phyloP scores from a whole-genome alignment of 2,113 vertebrate species.

The Pimephales promelas region DNA sequence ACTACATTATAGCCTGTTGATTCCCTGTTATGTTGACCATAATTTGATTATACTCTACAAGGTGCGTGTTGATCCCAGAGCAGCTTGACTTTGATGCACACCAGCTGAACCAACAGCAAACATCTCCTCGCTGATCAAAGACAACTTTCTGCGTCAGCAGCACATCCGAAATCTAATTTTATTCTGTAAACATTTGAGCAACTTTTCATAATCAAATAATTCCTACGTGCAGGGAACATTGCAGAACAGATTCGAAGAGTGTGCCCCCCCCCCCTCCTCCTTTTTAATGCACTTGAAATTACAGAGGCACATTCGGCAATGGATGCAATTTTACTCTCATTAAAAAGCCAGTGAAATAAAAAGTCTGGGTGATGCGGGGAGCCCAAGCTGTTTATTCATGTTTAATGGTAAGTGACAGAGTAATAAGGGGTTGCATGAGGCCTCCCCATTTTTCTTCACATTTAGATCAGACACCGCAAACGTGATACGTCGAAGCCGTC shows the following conservation, averaged over 20 bases:
- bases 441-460: slow-evolving; percentile 39
- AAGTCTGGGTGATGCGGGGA: slow-evolving; percentile 46
- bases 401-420: slow-evolving; percentile 61
- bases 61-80: not conserved
- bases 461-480: slow-evolving; percentile 53
- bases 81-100: slow-evolving; percentile 12
- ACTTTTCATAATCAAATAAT: slow-evolving; percentile 56
- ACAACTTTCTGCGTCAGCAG: slow-evolving; percentile 45
- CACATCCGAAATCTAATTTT: slow-evolving; percentile 45
- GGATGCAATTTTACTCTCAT: slow-evolving; percentile 60
- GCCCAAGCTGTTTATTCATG: slow-evolving; percentile 59
- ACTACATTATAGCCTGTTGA: not conserved
- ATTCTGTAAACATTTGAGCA: slow-evolving; percentile 53
- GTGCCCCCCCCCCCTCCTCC: not conserved
- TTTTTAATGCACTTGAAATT: slow-evolving; percentile 55
- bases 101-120: slow-evolving; percentile 33
- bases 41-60: slow-evolving; percentile 29
- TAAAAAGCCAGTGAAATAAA: slow-evolving; percentile 57
- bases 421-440: slow-evolving; percentile 56
- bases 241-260: slow-evolving; percentile 50
- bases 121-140: slow-evolving; percentile 49
- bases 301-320: slow-evolving; percentile 48
- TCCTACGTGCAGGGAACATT: slow-evolving; percentile 37
- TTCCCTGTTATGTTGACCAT: not conserved
- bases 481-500: slow-evolving; percentile 46